These are phyloP conservation scores for Lissonota sp. DNA, from an alignment of 2,888 invertebrate species.

Conservation along the genomic window DNA sequence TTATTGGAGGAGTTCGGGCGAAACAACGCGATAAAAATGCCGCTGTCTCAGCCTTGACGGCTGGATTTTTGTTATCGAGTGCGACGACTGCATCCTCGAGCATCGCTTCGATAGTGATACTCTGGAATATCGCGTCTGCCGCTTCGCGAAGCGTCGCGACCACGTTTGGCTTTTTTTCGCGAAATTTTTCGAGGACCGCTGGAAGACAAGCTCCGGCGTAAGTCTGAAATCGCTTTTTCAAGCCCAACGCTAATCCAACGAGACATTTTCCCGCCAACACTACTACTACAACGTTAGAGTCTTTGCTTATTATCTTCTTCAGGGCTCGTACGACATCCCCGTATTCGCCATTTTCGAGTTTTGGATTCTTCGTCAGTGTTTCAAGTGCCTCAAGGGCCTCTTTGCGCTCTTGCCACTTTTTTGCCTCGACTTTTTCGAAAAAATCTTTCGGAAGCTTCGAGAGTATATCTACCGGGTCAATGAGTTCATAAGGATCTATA, in stretches of 20 bases:
- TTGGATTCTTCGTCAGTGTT: slow-evolving; percentile 91
- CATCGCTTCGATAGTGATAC: slow-evolving; percentile 92
- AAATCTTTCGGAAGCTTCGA: slow-evolving; percentile 97
- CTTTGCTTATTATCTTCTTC: slow-evolving; percentile 96
- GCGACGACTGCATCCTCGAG: slow-evolving; percentile 94
- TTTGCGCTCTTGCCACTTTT: slow-evolving; percentile 98
- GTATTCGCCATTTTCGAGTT: slow-evolving; percentile 96
- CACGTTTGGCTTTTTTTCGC: slow-evolving; percentile 97
- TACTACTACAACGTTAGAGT: slow-evolving; percentile 97
- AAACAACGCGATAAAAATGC: slow-evolving; percentile 94
- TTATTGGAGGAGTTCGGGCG: slow-evolving; percentile 91
- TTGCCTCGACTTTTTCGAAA: slow-evolving; percentile 96
- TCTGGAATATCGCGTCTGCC: slow-evolving; percentile 93
- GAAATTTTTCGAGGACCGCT: slow-evolving; percentile 96
- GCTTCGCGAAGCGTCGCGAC: slow-evolving; percentile 94
- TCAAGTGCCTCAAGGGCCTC: slow-evolving; percentile 95
- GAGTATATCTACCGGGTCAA: slow-evolving; percentile 96
- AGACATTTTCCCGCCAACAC: slow-evolving; percentile 94
- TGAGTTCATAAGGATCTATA: slow-evolving; percentile 95
- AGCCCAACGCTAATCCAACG: slow-evolving; percentile 92
- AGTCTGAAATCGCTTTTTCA: slow-evolving; percentile 94
- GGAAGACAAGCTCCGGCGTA: slow-evolving; percentile 92
- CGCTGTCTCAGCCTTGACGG: slow-evolving; percentile 94
- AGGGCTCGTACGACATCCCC: slow-evolving; percentile 94
- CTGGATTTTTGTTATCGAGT: slow-evolving; percentile 96